A percentile compares a stretch with the other conserved stretches of the same genome.
Evolutionary conservation across 2,797 vertebrate genomes (phyloP).

Genomic region (Scolopax rusticola): DNA sequence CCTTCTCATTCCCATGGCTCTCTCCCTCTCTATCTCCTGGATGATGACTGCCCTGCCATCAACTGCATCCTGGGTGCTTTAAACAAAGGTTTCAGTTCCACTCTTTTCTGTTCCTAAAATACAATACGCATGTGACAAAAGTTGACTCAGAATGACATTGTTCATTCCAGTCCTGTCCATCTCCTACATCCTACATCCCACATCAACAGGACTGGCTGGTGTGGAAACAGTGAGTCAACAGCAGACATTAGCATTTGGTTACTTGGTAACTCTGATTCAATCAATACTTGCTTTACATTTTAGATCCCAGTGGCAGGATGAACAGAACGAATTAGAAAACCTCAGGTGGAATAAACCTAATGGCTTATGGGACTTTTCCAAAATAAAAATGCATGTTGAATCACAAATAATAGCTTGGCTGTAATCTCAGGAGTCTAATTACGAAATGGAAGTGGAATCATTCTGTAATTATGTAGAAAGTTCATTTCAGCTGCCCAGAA

Average conservation of each 20-base stretch:
- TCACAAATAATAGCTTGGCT: conserved; percentile 34
- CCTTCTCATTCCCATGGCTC: background rate
- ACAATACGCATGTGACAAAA: background rate
- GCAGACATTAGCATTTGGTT: conserved; percentile 33
- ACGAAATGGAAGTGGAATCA: conserved; percentile 18
- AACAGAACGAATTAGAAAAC: conserved; percentile 12
- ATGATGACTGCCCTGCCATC: background rate
- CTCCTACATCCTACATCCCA: background rate
- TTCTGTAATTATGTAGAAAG: conserved; percentile 50
- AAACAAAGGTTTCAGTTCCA: background rate
- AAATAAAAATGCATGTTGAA: conserved; percentile 28
- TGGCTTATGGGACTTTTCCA: conserved; percentile 10
- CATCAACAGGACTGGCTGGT: background rate
- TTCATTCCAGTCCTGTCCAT: background rate
- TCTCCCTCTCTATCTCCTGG: background rate
- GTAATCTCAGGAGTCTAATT: conserved; percentile 45
- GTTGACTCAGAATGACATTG: background rate
- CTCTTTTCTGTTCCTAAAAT: background rate
- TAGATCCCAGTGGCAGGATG: conserved; percentile 2
- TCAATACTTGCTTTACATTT: conserved; percentile 43
- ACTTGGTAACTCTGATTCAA: conserved; percentile 6
- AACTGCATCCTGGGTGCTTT: background rate
- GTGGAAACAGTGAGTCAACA: background rate
- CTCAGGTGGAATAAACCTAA: conserved; percentile 42
- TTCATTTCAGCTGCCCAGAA: conserved; percentile 40